A percentile compares a stretch with the other conserved stretches of the same genome.
Evolutionary conservation across 2,797 vertebrate species (phyloP).

Genomic region (Myotis daubentonii): DNA sequence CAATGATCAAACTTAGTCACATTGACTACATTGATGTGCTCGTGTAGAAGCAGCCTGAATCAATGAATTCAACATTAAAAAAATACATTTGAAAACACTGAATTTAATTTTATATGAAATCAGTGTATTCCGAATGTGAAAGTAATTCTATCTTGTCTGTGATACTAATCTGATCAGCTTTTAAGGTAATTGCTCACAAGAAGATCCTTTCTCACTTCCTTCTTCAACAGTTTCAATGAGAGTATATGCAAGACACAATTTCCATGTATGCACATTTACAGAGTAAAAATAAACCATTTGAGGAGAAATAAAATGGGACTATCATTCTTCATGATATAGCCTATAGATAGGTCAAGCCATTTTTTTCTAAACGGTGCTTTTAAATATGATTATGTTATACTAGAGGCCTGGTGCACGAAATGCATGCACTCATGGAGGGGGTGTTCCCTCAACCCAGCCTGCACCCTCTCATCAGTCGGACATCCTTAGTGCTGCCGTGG

Average conservation of each 20-base stretch:
- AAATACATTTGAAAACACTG: constrained; percentile 2
- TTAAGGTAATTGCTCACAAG: not conserved
- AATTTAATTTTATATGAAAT: constrained; percentile 16
- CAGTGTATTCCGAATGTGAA: constrained; percentile 13
- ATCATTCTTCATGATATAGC: not conserved
- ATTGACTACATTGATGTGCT: not conserved
- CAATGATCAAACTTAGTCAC: not conserved
- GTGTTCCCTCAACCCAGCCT: too few species aligned
- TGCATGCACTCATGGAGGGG: too few species aligned
- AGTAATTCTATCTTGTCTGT: not conserved
- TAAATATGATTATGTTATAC: not conserved
- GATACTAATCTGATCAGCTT: not conserved
- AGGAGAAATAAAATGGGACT: not conserved
- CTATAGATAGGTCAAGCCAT: not conserved
- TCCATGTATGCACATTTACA: not conserved
- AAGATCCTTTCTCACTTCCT: not conserved
- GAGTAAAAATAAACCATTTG: not conserved
- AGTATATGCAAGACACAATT: not conserved
- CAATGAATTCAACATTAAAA: not conserved
- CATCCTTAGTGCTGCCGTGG: too few species aligned
- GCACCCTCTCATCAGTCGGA: too few species aligned
- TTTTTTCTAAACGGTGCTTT: not conserved
- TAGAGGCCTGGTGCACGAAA: too few species aligned
- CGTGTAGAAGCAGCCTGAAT: not conserved
- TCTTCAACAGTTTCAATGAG: constrained; percentile 28